Base-by-base conservation (phyloP, 1,140 invertebrate species). In the Trichonephila clavata region DNA sequence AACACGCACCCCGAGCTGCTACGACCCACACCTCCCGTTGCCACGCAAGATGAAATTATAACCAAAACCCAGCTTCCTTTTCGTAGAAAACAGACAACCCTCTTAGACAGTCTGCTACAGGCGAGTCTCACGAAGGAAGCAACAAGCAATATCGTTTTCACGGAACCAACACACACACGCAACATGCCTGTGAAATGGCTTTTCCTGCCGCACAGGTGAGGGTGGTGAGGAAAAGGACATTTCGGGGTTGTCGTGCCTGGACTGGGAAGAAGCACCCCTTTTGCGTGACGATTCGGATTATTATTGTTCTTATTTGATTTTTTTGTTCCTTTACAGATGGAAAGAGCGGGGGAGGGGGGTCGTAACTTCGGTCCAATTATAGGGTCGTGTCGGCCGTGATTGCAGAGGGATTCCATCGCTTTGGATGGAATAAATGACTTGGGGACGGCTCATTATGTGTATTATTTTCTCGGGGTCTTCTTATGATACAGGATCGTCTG, bases 251-350 rank as follows among this genome's bases (percentile, higher is more conserved):
- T 86, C 60, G 60, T 60, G 57, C 57, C 16, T 61, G 2, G 84
- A 60, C 60, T 60, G 24, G 84, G 84, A 86, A 86, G 60, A 86
- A 86, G 60, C 60, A 86, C 84, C 84, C 84, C 84, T 86, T 86
- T 86, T 27, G 50, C 84, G 84, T 86, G 84, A 86, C 84, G 59
- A 57, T 32, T 21, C 50, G 27, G 84, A 77, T 86, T 86, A 61
- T 86, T 86, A 60, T 86, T 86, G n/a, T 86, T 86, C 50, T 65
- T 61, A 27, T 60, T 63, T 63, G 27, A 32, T 77, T 32, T 39
- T 77, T 77, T 77, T 39, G 32, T 39, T 18, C 24, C 14, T 13
- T 27, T 27, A 77, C 71, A 39, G 71, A 77, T 27, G 24, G 68
- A 24, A 24, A 6, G 24, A 61, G 32, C 32, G 27, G 32, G 32